phyloP scores from a whole-genome alignment of 2,113 vertebrate species.

The Shinisaurus crocodilurus region DNA sequence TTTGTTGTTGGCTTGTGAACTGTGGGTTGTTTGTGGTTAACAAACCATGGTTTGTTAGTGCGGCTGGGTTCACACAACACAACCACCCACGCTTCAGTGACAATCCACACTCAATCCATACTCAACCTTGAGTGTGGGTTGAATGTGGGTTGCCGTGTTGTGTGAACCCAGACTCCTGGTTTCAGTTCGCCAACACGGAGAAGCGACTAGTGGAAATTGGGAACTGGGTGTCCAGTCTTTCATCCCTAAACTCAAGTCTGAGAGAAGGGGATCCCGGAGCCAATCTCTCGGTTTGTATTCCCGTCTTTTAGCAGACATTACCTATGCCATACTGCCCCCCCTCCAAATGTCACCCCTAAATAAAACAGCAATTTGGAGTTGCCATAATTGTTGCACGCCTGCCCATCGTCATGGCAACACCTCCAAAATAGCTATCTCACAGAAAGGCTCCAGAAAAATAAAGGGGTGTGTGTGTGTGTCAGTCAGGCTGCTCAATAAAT shows the following conservation, averaged over 20 bases:
- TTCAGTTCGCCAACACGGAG: neutral
- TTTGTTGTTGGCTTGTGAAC: too few relatives aligned
- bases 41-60: too few relatives aligned
- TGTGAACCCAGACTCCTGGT: too few relatives aligned
- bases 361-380: conserved; percentile 19
- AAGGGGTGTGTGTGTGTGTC: too few relatives aligned
- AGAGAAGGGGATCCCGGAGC: neutral
- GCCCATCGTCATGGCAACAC: conserved; percentile 31
- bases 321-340: neutral
- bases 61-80: too few relatives aligned
- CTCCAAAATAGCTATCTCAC: conserved; percentile 23
- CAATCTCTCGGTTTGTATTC: neutral
- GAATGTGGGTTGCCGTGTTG: too few relatives aligned
- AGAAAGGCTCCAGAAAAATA: neutral
- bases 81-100: too few relatives aligned
- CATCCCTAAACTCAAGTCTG: neutral
- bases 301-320: neutral
- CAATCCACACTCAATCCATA: too few relatives aligned
- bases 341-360: conserved; percentile 8
- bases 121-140: too few relatives aligned
- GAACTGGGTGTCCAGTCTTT: neutral
- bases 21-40: too few relatives aligned
- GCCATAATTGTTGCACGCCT: neutral
- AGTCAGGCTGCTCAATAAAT: conserved; percentile 15
- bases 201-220: neutral